phyloP scores from a whole-genome alignment of 2,797 vertebrate species.

The Pipistrellus nathusii region DNA sequence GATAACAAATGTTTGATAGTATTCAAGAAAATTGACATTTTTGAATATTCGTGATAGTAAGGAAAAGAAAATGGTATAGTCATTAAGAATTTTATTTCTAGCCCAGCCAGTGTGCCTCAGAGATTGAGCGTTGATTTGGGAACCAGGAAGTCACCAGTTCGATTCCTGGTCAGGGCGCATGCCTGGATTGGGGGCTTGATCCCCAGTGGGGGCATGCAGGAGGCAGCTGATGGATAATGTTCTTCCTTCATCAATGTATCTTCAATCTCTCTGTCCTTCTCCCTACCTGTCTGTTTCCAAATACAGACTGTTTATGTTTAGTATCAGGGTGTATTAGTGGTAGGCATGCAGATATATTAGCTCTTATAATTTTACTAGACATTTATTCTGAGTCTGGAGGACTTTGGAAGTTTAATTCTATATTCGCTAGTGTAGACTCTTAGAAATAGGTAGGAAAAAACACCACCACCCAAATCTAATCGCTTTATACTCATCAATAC shows the following conservation, averaged over 20 bases:
- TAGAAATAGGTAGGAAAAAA: neutral
- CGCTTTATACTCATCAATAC: neutral
- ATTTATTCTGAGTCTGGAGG: neutral
- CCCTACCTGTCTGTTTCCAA: neutral
- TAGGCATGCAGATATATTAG: neutral
- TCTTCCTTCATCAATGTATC: no score
- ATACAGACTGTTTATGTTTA: neutral
- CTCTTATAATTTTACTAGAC: constrained; percentile 1
- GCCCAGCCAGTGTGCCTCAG: no score
- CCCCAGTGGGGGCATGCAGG: no score
- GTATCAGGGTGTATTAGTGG: neutral
- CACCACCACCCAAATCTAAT: neutral
- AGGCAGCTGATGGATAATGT: no score
- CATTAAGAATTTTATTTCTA: constrained; percentile 1
- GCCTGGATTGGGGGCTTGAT: no score
- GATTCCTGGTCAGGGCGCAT: no score
- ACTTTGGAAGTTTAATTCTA: neutral
- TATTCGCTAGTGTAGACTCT: neutral
- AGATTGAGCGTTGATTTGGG: no score
- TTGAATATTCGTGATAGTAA: neutral
- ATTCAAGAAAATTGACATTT: neutral
- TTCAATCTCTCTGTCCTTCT: no score
- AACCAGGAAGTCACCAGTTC: no score
- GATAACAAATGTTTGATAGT: neutral
- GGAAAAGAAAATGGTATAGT: neutral